These are phyloP conservation scores for Collichthys lucidus DNA, from an alignment of 2,113 vertebrate genomes.

Conservation along the genomic window DNA sequence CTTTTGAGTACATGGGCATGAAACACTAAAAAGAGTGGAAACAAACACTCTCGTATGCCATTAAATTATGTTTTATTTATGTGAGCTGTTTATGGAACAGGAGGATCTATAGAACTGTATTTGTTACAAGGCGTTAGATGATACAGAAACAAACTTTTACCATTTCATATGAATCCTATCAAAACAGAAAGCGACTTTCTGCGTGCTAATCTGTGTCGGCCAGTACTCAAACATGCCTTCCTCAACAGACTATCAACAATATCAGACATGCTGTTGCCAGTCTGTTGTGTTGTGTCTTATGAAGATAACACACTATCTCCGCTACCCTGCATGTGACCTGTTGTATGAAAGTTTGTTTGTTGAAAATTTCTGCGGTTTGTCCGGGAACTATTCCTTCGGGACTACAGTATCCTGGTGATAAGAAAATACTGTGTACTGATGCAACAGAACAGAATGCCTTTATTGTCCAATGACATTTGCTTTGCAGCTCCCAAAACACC, in stretches of 20 bases:
- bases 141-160: background rate
- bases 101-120: background rate
- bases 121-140: background rate
- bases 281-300: background rate
- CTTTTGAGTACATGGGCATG: background rate
- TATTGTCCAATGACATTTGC: no score
- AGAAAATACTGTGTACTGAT: conserved; percentile 17
- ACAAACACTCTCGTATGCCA: background rate
- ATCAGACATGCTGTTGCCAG: background rate
- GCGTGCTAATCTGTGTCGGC: conserved; percentile 1
- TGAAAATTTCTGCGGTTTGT: conserved; percentile 33
- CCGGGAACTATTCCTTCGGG: background rate
- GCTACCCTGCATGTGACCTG: background rate
- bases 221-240: conserved; percentile 2
- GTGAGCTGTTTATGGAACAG: conserved; percentile 9
- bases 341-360: background rate
- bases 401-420: conserved; percentile 54
- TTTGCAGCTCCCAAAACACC: no score
- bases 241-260: background rate
- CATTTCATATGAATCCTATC: background rate
- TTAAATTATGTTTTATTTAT: conserved; percentile 30
- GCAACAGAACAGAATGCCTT: no score
- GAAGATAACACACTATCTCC: conserved; percentile 9
- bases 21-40: background rate
- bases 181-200: background rate